Conservation (phyloP, 2,113 vertebrate genomes). For the Zosterops japonicus region DNA sequence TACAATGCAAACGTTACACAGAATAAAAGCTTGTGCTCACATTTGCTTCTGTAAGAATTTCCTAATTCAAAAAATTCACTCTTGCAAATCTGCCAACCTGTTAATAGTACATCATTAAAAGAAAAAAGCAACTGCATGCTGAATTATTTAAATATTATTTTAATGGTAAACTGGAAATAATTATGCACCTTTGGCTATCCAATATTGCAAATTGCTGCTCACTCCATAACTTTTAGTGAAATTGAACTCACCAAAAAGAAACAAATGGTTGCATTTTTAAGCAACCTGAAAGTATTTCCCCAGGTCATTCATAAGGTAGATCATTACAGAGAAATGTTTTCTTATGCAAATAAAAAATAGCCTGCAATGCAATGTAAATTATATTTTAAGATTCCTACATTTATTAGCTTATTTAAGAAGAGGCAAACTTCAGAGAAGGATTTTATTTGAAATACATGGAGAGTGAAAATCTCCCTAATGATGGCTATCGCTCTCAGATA, state of each 20-base stretch:
- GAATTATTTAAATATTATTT: conserved; percentile 57
- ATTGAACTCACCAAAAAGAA: conserved; percentile 50
- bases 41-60: not conserved
- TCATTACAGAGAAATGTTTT: conserved; percentile 43
- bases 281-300: conserved; percentile 63
- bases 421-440: not conserved
- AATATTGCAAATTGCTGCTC: conserved; percentile 4
- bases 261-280: conserved; percentile 52
- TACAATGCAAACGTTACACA: not conserved
- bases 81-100: not conserved
- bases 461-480: not conserved
- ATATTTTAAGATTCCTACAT: conserved; percentile 1
- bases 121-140: not conserved
- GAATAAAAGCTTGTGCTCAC: not conserved
- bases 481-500: not conserved
- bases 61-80: not conserved
- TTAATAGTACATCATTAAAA: conserved; percentile 5
- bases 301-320: conserved; percentile 57
- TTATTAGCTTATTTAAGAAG: conserved; percentile 43
- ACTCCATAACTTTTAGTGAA: conserved; percentile 33
- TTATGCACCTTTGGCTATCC: conserved; percentile 47
- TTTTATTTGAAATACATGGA: not conserved
- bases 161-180: conserved; percentile 54
- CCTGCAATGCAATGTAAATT: conserved; percentile 14
- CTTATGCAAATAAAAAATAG: not conserved